Evolutionary conservation across 2,113 vertebrate species (phyloP).

Genomic region (Aptenodytes patagonicus): DNA sequence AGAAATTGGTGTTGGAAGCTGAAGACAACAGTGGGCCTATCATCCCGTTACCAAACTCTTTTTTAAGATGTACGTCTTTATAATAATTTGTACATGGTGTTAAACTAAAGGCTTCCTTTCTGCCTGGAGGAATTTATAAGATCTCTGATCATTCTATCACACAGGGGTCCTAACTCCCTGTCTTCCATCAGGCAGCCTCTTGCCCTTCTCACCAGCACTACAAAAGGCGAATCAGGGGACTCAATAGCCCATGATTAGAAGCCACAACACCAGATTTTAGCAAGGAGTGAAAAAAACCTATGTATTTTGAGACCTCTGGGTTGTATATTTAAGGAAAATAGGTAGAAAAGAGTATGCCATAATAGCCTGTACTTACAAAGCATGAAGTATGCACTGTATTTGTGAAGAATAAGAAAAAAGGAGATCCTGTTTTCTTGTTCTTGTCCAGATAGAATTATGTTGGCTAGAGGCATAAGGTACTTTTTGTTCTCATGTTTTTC

Average conservation of each 20-base stretch:
- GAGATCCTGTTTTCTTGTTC: not conserved
- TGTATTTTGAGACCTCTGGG: not conserved
- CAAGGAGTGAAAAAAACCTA: not conserved
- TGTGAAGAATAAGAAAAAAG: not conserved
- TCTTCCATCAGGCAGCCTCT: not conserved
- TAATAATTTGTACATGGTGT: not conserved
- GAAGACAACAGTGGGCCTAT: not conserved
- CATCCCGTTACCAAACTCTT: not conserved
- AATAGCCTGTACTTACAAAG: not conserved
- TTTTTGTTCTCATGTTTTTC: not conserved
- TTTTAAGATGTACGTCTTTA: not conserved
- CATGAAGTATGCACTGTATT: not conserved
- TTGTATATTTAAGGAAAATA: not conserved
- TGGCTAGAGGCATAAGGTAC: not conserved
- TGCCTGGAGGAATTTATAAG: not conserved
- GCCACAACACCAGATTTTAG: not conserved
- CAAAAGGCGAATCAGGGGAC: not conserved
- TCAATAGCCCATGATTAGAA: not conserved
- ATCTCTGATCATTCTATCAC: not conserved
- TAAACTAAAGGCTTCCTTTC: not conserved
- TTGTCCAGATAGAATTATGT: not conserved
- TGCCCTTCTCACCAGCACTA: not conserved
- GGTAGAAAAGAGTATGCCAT: not conserved
- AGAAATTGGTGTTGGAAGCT: not conserved
- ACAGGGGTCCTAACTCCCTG: not conserved